Evolutionary conservation across 23 tunicate genomes (phyloP), one percentile per base, ranked within the genome.

Genomic region (Ascidia mentula): DNA sequence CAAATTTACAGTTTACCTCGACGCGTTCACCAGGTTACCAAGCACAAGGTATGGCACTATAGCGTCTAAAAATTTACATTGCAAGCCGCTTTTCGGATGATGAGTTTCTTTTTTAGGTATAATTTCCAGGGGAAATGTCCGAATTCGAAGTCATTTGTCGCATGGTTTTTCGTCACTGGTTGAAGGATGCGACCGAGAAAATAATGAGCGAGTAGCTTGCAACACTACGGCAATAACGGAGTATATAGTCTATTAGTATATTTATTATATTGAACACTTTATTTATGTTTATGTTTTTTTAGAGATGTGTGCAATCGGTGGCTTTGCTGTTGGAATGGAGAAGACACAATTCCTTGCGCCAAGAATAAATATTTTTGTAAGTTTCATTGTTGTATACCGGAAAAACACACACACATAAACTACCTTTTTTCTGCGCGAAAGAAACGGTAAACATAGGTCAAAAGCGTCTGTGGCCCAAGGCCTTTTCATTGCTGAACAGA

Each of bases 271-370:
- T n/a, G 53, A 9, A 9, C 15, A 15, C 15, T 42, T 42, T 12
- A 42, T 34, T 12, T 22, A 12, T 7, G 13, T 74, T 74, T 36
- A 8, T 8, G 18, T 40, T 77, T 0, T 53, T 81, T 17, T 32
- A 87, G 91, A 87, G 60, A 28, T 34, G 80, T 69, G 33, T 87
- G 91, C 38, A 45, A 34, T 5, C 40, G 91, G 45, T 69, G 77
- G 77, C 75, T 73, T 3, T 87, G 91, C 72, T 87, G 91, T 33
- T 87, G 91, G 91, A 81, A 87, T 46, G 73, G 77, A 35, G 32
- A 40, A 20, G 69, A 76, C 26, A 17, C 73, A 34, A 60, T 87
- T 3, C 82, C 69, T 0, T 87, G 91, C 70, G 77, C 86, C 17
- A 76, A 76, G 35, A 82, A 45, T 53, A 46, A 38, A 26, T 84